Percentiles rank a stretch among this genome's conserved stretches.
These are phyloP conservation scores for Acholoe squamosa DNA, from an alignment of 2,888 invertebrate species.

Conservation along the genomic window DNA sequence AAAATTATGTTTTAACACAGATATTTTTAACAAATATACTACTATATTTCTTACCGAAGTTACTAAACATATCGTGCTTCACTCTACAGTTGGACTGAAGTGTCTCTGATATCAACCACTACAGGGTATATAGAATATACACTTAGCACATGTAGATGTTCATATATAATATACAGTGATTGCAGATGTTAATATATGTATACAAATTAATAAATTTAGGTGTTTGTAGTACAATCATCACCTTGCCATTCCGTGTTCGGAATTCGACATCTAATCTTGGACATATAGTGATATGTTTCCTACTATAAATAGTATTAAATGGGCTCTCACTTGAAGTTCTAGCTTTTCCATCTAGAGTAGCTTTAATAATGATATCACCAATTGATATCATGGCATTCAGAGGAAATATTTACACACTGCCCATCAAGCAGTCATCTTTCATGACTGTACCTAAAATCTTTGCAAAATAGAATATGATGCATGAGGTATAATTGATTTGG, in stretches of 20 bases:
- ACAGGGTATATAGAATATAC: slow-evolving; percentile 33
- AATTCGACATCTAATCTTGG: slow-evolving; percentile 12
- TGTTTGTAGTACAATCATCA: slow-evolving; percentile 7
- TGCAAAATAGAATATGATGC: no score
- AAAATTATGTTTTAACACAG: slow-evolving; percentile 52
- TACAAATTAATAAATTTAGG: not conserved
- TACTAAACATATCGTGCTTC: slow-evolving; percentile 52
- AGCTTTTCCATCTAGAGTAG: slow-evolving; percentile 55
- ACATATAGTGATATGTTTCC: slow-evolving; percentile 39
- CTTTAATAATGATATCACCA: not conserved
- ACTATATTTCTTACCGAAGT: slow-evolving; percentile 21
- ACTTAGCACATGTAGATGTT: no score
- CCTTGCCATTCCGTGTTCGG: not conserved
- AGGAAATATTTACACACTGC: slow-evolving; percentile 7
- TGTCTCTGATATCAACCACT: slow-evolving; percentile 15
- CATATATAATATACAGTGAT: no score
- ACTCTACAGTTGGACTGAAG: slow-evolving; percentile 9
- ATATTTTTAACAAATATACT: slow-evolving; percentile 56
- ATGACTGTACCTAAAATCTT: not conserved
- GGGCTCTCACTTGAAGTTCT: slow-evolving; percentile 48
- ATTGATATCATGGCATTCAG: not conserved
- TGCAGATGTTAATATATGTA: no score
- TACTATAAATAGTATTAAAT: slow-evolving; percentile 44
- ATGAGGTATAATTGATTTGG: no score
- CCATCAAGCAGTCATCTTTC: not conserved